phyloP scores from a whole-genome alignment of 1,140 invertebrate genomes.

The Hesperophylax magnus region DNA sequence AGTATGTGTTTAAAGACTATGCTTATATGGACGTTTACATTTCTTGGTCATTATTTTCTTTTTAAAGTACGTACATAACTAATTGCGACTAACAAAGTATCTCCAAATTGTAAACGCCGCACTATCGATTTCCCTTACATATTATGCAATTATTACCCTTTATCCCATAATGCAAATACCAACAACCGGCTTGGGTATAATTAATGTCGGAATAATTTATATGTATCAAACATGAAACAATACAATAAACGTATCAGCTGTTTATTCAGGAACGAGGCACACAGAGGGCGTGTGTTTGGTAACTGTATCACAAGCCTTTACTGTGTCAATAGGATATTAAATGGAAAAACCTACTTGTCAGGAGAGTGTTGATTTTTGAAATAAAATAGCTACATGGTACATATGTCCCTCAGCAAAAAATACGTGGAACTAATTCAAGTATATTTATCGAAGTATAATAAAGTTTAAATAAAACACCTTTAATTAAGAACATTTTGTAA shows the following conservation, averaged over 20 bases:
- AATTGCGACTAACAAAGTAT: neutral
- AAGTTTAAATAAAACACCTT: no score
- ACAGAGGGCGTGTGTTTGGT: slow-evolving; percentile 40
- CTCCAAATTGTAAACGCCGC: no score
- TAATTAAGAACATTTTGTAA: no score
- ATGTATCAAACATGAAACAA: slow-evolving; percentile 49
- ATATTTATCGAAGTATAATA: no score
- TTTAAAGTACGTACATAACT: neutral
- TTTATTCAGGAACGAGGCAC: slow-evolving; percentile 49
- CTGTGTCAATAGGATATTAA: slow-evolving; percentile 30
- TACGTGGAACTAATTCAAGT: no score
- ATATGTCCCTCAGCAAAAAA: no score
- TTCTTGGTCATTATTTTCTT: neutral
- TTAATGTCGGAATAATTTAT: slow-evolving; percentile 49
- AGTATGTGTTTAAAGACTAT: no score
- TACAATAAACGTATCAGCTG: slow-evolving; percentile 52
- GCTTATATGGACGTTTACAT: neutral
- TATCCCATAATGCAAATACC: slow-evolving; percentile 6
- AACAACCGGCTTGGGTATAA: slow-evolving; percentile 36
- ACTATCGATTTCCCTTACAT: neutral
- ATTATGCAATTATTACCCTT: slow-evolving; percentile 17
- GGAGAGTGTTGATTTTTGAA: no score
- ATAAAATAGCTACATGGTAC: no score
- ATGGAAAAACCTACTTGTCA: neutral
- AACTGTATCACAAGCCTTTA: slow-evolving; percentile 40